Evolutionary conservation across 1,140 invertebrate genomes (phyloP).

Genomic region (Charaxes varanes): DNA sequence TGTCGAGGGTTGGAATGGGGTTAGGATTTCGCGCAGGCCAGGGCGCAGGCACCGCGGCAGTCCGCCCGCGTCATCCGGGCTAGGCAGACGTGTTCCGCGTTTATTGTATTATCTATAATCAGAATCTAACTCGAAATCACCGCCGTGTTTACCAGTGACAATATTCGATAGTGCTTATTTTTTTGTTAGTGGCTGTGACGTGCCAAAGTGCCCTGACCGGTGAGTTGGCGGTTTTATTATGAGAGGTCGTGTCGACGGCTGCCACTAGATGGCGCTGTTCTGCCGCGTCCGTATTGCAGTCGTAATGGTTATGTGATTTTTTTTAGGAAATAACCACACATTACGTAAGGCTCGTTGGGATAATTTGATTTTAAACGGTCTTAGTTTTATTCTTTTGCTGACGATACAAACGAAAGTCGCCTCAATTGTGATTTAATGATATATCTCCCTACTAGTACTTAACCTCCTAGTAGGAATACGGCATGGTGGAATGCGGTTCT

Average conservation of each 20-base stretch:
- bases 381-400: too few relatives aligned
- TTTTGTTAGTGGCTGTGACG: conserved; percentile 15
- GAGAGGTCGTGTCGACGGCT: neutral
- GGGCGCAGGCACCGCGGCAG: conserved; percentile 42
- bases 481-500: too few relatives aligned
- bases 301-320: conserved; percentile 41
- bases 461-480: too few relatives aligned
- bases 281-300: conserved; percentile 52
- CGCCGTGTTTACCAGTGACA: conserved; percentile 16
- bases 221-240: conserved; percentile 27
- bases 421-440: too few relatives aligned
- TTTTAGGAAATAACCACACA: conserved; percentile 30
- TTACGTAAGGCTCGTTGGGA: conserved; percentile 51
- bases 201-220: conserved; percentile 4
- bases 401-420: too few relatives aligned
- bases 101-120: conserved; percentile 6
- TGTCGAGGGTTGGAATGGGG: conserved; percentile 34
- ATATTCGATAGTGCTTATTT: conserved; percentile 9
- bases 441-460: too few relatives aligned
- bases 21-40: conserved; percentile 39
- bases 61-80: conserved; percentile 34
- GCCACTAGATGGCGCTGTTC: conserved; percentile 43
- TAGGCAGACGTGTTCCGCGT: conserved; percentile 24
- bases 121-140: conserved; percentile 10
- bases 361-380: too few relatives aligned